These are phyloP conservation scores for Anthopleura xanthogrammica DNA, from an alignment of 92 coral and sea anemone genomes.

Conservation along the genomic window DNA sequence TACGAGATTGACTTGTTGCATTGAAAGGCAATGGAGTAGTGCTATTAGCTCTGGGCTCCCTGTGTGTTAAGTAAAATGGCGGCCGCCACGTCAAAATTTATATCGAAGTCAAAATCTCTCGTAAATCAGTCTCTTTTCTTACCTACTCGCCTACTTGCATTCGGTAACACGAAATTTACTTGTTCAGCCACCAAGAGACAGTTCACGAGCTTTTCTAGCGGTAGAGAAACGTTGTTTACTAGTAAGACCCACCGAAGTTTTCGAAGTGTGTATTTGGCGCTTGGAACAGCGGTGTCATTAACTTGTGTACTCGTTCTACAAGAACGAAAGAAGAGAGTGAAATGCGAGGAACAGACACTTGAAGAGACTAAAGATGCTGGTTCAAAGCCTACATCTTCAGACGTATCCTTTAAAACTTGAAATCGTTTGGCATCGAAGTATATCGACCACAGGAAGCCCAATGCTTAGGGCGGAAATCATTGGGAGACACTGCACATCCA, in stretches of 20 bases:
- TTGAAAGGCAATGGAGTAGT: too few relatives aligned
- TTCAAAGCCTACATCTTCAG: background rate
- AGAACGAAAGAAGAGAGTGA: background rate
- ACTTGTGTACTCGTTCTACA: constrained; percentile 9
- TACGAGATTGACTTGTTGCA: too few relatives aligned
- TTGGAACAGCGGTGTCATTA: constrained; percentile 15
- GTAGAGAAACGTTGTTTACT: background rate
- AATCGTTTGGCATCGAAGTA: background rate
- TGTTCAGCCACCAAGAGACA: background rate
- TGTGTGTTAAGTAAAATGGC: constrained; percentile 25
- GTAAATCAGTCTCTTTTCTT: background rate
- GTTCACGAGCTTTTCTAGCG: background rate
- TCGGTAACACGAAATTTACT: background rate
- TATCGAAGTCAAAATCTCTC: background rate
- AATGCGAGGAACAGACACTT: constrained; percentile 6
- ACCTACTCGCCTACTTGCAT: background rate
- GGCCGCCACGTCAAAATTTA: background rate
- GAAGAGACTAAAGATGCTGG: background rate
- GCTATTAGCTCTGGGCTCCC: constrained; percentile 3
- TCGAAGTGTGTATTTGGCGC: background rate
- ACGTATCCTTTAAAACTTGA: constrained; percentile 16
- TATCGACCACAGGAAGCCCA: too few relatives aligned
- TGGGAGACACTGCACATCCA: too few relatives aligned
- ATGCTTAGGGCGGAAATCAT: too few relatives aligned
- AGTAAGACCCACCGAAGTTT: background rate